Base-by-base conservation (phyloP, 2,888 invertebrate genomes). In the Aleiodes leptofemur region DNA sequence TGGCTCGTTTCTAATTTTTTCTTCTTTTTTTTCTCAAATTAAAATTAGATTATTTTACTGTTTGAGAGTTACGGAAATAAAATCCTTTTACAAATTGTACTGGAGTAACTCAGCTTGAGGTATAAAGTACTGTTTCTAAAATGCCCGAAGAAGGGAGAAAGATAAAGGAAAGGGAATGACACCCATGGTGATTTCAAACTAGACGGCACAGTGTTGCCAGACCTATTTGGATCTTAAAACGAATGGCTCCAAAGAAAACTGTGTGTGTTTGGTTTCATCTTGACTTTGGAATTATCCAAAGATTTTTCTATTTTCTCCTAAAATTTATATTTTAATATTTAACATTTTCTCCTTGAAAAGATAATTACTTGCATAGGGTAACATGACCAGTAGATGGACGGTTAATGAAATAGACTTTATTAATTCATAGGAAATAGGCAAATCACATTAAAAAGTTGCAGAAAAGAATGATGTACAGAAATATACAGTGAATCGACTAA, bases 181-280 rank as follows among this genome's bases (percentile, higher is more conserved):
- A 73, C 75, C 68, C 56, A 75, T 74, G 74, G 66, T 38, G 72
- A 75, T 75, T 75, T 75, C 68, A 72, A 68, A 75, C 74, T 75
- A 72, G 72, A 72, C 72, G 50, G 70, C 66, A 76, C 80, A 78
- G 74, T 77, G 80, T 80, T 80, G 80, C 80, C 80, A 80, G 75
- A 80, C 77, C 78, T 72, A 71, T 50, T 50, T 50, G 29, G 50
- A 43, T 38, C 43, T 16, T 9, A 43, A 43, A 64, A 23, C 64
- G n/a, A 43, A 51, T 59, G 34, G 38, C n/a, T 61, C 14, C 61
- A 14, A 34, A 43, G 61, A 34, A 23, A 23, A 61, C 61, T 9
- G 7, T 31, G 38, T 31, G 38, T 11, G 23, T 9, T 31, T 29
- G 16, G 43, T 7, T 43, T 43, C 11, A 43, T 43, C 43, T 43